Conservation (phyloP, 2,113 vertebrate genomes). For the Xenus cinereus region DNA sequence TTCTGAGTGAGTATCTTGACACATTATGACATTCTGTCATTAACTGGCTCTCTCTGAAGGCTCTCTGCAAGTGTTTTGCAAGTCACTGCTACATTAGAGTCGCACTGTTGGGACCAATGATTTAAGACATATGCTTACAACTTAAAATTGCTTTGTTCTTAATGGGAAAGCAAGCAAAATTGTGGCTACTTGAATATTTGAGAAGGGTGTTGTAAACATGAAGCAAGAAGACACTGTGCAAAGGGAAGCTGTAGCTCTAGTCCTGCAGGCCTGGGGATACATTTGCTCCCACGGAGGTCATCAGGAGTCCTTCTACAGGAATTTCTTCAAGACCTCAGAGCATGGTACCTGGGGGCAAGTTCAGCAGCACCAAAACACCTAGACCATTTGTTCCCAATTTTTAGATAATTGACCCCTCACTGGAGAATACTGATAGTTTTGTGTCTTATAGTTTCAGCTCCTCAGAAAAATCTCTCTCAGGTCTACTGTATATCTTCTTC, state of each 20-base stretch:
- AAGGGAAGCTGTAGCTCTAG: background rate
- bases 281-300: background rate
- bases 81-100: background rate
- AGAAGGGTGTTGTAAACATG: background rate
- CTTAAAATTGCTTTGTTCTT: background rate
- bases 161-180: background rate
- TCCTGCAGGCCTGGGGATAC: background rate
- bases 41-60: background rate
- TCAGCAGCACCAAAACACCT: background rate
- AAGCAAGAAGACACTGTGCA: background rate
- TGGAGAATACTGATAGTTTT: background rate
- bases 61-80: background rate
- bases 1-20: background rate
- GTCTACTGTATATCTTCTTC: background rate
- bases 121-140: background rate
- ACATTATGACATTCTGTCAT: background rate
- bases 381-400: background rate
- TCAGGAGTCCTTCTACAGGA: background rate
- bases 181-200: background rate
- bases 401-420: background rate
- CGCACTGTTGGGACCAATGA: background rate
- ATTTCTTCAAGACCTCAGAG: background rate
- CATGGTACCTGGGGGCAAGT: fast-evolving
- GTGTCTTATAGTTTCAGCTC: background rate
- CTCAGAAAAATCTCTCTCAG: background rate